Percentiles rank a stretch among this genome's conserved stretches.
Evolutionary conservation across 2,888 invertebrate species (phyloP).

Genomic region (Synergus japonicus): DNA sequence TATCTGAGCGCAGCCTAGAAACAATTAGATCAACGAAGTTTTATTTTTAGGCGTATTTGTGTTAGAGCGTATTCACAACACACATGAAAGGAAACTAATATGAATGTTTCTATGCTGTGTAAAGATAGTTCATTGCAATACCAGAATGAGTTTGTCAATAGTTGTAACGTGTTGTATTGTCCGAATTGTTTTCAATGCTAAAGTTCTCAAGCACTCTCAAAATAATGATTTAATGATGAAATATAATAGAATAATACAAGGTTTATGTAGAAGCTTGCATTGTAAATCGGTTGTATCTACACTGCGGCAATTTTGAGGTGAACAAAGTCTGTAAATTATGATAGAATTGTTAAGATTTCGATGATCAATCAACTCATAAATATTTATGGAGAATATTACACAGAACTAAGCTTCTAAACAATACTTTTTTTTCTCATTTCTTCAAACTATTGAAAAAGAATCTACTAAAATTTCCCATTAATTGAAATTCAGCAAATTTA

Average conservation of each 20-base stretch:
- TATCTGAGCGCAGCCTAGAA: neutral
- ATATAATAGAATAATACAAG: neutral
- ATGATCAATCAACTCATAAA: neutral
- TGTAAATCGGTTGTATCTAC: no score
- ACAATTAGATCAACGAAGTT: constrained; percentile 9
- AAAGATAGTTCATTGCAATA: constrained; percentile 31
- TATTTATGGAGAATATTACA: no score
- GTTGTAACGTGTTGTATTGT: neutral
- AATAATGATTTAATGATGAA: neutral
- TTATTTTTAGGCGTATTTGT: constrained; percentile 29
- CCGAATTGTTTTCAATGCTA: neutral
- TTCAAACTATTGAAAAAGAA: neutral
- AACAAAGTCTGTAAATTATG: neutral
- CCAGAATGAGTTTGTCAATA: constrained; percentile 29
- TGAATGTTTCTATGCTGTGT: constrained; percentile 12
- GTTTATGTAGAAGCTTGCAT: no score
- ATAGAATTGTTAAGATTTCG: neutral
- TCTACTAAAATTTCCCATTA: neutral
- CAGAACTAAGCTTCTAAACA: neutral
- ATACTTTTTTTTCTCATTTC: neutral
- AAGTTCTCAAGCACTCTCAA: neutral
- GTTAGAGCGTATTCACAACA: neutral
- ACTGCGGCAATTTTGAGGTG: neutral
- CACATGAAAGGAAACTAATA: constrained; percentile 21
- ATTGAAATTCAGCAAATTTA: constrained; percentile 27